Conservation (phyloP, 1,140 invertebrate species). For the Manduca sexta region DNA sequence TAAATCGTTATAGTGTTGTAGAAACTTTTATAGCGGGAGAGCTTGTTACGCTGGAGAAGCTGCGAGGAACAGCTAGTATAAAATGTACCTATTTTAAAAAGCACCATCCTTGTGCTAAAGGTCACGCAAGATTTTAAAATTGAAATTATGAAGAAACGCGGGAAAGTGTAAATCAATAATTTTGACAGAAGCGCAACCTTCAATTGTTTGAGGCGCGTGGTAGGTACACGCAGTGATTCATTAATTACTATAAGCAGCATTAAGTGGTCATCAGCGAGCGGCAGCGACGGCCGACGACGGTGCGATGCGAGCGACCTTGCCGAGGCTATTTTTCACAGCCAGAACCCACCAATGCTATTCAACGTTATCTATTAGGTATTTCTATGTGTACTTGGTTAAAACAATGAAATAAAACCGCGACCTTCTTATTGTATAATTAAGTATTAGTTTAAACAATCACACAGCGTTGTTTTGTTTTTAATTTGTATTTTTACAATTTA, state of each 20-base stretch:
- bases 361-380: constrained; percentile 22
- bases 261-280: constrained; percentile 1
- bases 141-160: no score
- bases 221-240: constrained; percentile 1
- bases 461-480: constrained; percentile 2
- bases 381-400: constrained; percentile 24
- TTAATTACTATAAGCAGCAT: not conserved
- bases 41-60: no score
- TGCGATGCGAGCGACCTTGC: constrained; percentile 4
- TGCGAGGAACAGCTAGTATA: no score
- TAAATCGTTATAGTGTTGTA: no score
- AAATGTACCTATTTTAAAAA: no score
- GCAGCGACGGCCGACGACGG: not conserved
- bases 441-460: constrained; percentile 36
- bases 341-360: constrained; percentile 18
- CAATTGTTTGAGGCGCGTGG: not conserved
- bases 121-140: no score
- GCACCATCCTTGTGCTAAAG: no score
- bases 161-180: constrained; percentile 2
- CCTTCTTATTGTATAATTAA: constrained; percentile 54
- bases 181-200: not conserved
- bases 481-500: not conserved
- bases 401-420: constrained; percentile 53
- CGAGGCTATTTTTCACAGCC: constrained; percentile 15
- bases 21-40: no score